Evolutionary conservation across 2,888 invertebrate species (phyloP).

Genomic region (Cacoxenus indagator): DNA sequence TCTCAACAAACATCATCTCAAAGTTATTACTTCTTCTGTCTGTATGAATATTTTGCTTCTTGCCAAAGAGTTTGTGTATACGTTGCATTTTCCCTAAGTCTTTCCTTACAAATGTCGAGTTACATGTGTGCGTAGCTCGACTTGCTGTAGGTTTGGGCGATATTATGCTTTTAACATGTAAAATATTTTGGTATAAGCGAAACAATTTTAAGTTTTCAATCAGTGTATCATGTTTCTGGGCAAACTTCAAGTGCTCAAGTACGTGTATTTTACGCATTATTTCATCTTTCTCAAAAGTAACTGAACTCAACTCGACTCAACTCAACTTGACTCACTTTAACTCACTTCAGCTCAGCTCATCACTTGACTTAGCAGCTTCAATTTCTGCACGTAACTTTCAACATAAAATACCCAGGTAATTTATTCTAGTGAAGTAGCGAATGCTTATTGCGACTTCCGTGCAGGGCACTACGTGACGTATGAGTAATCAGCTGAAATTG

Average conservation of each 20-base stretch:
- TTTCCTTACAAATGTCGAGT: too few species aligned
- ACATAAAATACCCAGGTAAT: too few species aligned
- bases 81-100: slow-evolving; percentile 17
- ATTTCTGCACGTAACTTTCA: not conserved
- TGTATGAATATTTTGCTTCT: not conserved
- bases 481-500: not conserved
- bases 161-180: too few species aligned
- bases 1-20: not conserved
- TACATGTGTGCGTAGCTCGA: too few species aligned
- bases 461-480: not conserved
- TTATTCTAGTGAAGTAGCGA: not conserved
- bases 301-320: slow-evolving; percentile 31
- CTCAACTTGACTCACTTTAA: not conserved
- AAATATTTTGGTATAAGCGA: too few species aligned
- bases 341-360: not conserved
- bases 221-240: too few species aligned
- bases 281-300: slow-evolving; percentile 60
- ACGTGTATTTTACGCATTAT: slow-evolving; percentile 57
- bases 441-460: not conserved
- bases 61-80: slow-evolving; percentile 3
- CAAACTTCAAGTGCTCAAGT: too few species aligned
- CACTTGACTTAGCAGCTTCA: not conserved
- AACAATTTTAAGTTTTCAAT: too few species aligned
- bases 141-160: too few species aligned
- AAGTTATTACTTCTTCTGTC: not conserved